These are phyloP conservation scores for Adoxophyes honmai DNA, from an alignment of 1,140 invertebrate genomes.

Conservation along the genomic window DNA sequence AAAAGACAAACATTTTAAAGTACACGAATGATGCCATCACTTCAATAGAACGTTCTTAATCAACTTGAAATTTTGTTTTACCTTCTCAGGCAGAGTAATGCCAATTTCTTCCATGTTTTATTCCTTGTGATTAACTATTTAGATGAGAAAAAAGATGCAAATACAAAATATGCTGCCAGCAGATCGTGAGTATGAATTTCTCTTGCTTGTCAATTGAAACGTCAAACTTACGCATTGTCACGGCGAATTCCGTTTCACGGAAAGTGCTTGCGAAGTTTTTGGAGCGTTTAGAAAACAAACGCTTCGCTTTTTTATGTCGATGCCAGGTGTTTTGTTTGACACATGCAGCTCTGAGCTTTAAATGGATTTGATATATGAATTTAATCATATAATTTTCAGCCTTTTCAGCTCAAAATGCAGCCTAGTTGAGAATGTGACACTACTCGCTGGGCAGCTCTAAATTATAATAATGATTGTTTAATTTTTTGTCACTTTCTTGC, in stretches of 20 bases:
- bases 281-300: too few species aligned
- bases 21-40: background rate
- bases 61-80: constrained; percentile 22
- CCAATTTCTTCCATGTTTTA: constrained; percentile 72
- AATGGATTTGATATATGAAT: too few species aligned
- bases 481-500: too few species aligned
- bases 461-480: too few species aligned
- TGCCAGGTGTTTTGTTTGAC: too few species aligned
- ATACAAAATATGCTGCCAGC: constrained; percentile 7
- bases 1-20: constrained; percentile 24
- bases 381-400: too few species aligned
- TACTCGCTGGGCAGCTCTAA: too few species aligned
- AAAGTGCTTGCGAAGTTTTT: too few species aligned
- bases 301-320: too few species aligned
- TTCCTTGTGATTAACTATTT: constrained; percentile 6
- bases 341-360: too few species aligned
- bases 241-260: background rate
- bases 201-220: background rate
- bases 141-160: background rate
- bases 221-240: constrained; percentile 14
- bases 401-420: too few species aligned
- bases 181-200: constrained; percentile 3
- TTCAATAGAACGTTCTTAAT: background rate
- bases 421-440: too few species aligned
- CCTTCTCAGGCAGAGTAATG: constrained; percentile 69